Conservation (phyloP, 2,797 vertebrate genomes). For the Acropternis orthonyx region DNA sequence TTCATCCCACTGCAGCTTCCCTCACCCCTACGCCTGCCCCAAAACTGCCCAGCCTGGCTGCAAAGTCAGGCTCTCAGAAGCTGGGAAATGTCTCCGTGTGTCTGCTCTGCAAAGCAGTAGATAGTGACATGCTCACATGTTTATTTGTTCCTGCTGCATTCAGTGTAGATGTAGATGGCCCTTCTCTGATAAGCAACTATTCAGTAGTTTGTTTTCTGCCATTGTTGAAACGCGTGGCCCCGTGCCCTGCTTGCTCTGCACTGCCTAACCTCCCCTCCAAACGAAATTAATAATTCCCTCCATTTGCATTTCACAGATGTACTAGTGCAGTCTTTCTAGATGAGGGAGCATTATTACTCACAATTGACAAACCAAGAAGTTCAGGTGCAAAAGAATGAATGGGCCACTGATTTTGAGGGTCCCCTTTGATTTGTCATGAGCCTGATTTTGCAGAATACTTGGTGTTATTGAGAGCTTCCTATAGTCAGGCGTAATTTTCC, state of each 20-base stretch:
- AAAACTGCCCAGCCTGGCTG: not conserved
- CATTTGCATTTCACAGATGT: slow-evolving; percentile 61
- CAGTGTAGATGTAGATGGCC: not conserved
- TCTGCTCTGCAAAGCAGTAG: not conserved
- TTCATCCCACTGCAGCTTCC: not conserved
- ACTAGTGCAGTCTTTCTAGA: not conserved
- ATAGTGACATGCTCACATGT: not conserved
- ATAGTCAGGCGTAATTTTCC: slow-evolving; percentile 40
- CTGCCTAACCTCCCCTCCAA: slow-evolving; percentile 45
- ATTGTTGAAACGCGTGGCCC: slow-evolving; percentile 40
- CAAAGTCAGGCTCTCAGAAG: not conserved
- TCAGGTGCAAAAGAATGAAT: slow-evolving; percentile 67
- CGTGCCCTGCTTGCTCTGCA: slow-evolving; percentile 3
- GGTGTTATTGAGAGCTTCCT: slow-evolving; percentile 34
- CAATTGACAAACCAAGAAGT: slow-evolving; percentile 55
- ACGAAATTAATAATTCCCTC: slow-evolving; percentile 6
- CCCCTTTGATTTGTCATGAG: slow-evolving; percentile 40
- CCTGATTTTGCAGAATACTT: slow-evolving; percentile 55
- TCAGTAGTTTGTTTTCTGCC: slow-evolving; percentile 60
- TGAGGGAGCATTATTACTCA: slow-evolving; percentile 40
- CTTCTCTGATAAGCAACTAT: slow-evolving; percentile 45
- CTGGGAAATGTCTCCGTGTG: not conserved
- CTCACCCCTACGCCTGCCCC: not conserved
- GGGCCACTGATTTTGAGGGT: slow-evolving; percentile 62
- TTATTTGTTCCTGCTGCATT: slow-evolving; percentile 10